Conservation (phyloP, 2,797 vertebrate genomes). For the Oophaga sylvatica region DNA sequence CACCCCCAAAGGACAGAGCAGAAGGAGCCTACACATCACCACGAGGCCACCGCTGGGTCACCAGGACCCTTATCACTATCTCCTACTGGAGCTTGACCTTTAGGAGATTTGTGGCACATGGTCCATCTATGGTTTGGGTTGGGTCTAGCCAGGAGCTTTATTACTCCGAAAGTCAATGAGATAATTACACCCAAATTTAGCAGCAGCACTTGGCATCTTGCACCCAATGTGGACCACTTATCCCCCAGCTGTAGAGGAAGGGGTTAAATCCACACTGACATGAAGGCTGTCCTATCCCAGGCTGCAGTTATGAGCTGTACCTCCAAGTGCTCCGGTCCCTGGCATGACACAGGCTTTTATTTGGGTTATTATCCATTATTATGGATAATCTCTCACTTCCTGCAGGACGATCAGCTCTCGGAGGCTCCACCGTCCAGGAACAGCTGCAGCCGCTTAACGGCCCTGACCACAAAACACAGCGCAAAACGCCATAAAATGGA, state of each 20-base stretch:
- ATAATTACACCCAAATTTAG: neutral
- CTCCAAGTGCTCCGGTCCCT: neutral
- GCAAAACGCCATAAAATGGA: neutral
- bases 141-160: neutral
- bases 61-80: neutral
- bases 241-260: neutral
- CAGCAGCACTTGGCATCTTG: neutral
- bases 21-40: no score
- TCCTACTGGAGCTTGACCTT: no score
- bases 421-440: constrained; percentile 69
- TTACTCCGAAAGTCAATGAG: neutral
- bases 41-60: no score
- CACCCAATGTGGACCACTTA: neutral
- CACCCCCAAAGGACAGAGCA: no score
- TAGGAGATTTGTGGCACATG: no score
- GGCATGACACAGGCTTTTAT: constrained; percentile 65
- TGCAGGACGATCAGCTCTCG: constrained; percentile 70
- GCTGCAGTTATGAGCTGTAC: neutral
- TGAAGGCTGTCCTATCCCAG: neutral
- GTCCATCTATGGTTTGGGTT: no score
- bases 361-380: constrained; percentile 76
- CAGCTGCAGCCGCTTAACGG: constrained; percentile 71
- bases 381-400: constrained; percentile 78
- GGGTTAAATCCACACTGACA: neutral
- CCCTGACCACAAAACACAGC: constrained; percentile 66